phyloP scores from a whole-genome alignment of 2,113 vertebrate species.

The Mustelus asterias region DNA sequence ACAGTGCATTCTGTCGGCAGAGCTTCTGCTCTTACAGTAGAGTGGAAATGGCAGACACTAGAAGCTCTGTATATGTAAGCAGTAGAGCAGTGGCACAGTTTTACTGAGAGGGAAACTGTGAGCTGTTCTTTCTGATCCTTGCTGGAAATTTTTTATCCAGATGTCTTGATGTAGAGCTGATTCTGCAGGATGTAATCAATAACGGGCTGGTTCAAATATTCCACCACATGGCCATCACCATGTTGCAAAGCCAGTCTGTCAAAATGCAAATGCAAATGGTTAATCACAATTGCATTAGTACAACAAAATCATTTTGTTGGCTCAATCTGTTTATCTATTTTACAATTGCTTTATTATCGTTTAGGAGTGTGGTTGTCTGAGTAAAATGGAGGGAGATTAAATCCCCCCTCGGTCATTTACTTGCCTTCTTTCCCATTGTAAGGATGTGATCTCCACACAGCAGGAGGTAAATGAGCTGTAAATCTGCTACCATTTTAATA shows the following conservation, averaged over 20 bases:
- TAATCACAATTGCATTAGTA: neutral
- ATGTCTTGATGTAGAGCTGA: conserved; percentile 95
- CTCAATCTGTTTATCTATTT: neutral
- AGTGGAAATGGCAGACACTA: conserved; percentile 50
- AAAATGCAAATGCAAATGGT: neutral
- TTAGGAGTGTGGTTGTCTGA: neutral
- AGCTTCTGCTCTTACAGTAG: conserved; percentile 52
- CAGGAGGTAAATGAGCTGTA: neutral
- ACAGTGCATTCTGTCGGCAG: conserved; percentile 42
- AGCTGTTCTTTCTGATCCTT: conserved; percentile 24
- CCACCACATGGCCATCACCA: conserved; percentile 88
- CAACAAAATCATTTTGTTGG: neutral
- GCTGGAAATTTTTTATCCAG: conserved; percentile 63
- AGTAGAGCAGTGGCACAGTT: conserved; percentile 50
- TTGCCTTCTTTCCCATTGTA: neutral
- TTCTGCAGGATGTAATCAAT: conserved; percentile 98
- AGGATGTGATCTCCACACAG: neutral
- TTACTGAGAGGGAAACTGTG: conserved; percentile 43
- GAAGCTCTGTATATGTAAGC: conserved; percentile 50
- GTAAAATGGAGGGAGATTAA: neutral
- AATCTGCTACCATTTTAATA: neutral
- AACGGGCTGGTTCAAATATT: conserved; percentile 91
- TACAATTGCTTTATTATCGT: neutral
- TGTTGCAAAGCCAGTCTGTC: conserved; percentile 93
- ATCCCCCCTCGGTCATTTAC: neutral